Evolutionary conservation across 2,888 invertebrate species (phyloP), one percentile per base, ranked within the genome.

Genomic region (Phyto melanocephala): DNA sequence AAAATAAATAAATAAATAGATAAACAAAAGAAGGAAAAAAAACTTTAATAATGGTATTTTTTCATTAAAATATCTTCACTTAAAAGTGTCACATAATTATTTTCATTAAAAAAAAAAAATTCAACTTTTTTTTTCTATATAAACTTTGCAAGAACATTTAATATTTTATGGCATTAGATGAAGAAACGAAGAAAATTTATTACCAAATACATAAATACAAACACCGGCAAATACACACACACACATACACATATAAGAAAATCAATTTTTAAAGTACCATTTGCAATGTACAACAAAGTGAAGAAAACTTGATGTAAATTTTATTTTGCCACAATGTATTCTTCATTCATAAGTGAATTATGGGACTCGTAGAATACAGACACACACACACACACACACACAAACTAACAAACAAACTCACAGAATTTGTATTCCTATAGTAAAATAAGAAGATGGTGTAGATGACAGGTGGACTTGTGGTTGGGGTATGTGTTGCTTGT

Each of bases 271-370:
- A 20, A 52, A 6, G 52, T 52, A 40, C 40, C 40, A 37, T 24
- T 63, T 63, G 13, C 20, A 24, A 17, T 13, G 6, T 6, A 67
- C 50, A 52, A 37, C 50, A 15, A 52, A 68, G 22, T 28, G 24
- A 54, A 40, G 7, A 24, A 24, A 54, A 54, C 15, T 52, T 67
- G 67, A 67, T 54, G 52, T 37, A 50, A 67, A 67, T 67, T 67
- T 52, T 63, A 45, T 28, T 63, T 45, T 45, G 24, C 63, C 45
- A 42, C 42, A 24, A 15, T 50, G 50, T 50, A n/a, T 13, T 50
- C 6, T 6, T 6, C 13, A 33, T 33, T 47, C 17, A 35, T n/a
- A 65, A 50, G 35, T 20, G 17, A 65, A 50, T 33, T 45, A 65
- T 35, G 33, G 47, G 28, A 28, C 28, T 28, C 28, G n/a, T n/a